Conservation (phyloP, 1,140 invertebrate species). For the Himalopsyche phryganea region DNA sequence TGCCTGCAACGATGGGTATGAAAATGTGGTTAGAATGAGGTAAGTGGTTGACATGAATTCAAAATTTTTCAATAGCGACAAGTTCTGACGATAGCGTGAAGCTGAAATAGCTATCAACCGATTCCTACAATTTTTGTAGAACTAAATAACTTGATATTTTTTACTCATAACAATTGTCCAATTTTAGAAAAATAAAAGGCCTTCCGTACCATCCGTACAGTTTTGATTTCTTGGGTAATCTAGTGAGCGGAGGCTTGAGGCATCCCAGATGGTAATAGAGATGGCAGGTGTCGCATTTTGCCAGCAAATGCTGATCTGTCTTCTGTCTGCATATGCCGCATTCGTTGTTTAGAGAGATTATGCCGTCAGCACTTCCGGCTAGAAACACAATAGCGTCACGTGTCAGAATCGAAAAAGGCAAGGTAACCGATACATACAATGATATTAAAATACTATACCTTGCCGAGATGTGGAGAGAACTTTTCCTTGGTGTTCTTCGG, state of each 20-base stretch:
- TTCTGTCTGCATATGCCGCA: constrained; percentile 82
- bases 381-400: background rate
- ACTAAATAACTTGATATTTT: too few relatives aligned
- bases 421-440: too few relatives aligned
- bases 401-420: too few relatives aligned
- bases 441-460: constrained; percentile 42
- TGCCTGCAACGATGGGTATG: constrained; percentile 58
- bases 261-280: constrained; percentile 92
- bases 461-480: constrained; percentile 54
- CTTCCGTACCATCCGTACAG: constrained; percentile 89
- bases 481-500: constrained; percentile 59
- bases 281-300: constrained; percentile 92
- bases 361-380: constrained; percentile 19
- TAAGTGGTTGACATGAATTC: too few relatives aligned
- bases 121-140: too few relatives aligned
- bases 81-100: too few relatives aligned
- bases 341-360: constrained; percentile 46
- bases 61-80: too few relatives aligned
- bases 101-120: too few relatives aligned
- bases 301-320: constrained; percentile 82
- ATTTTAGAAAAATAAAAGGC: too few relatives aligned
- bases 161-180: too few relatives aligned
- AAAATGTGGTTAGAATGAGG: too few relatives aligned
- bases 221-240: constrained; percentile 93
- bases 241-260: constrained; percentile 83